A percentile compares a stretch with the other conserved stretches of the same genome.
phyloP scores from a whole-genome alignment of 2,113 vertebrate genomes.

The Xyliphius kryptos region DNA sequence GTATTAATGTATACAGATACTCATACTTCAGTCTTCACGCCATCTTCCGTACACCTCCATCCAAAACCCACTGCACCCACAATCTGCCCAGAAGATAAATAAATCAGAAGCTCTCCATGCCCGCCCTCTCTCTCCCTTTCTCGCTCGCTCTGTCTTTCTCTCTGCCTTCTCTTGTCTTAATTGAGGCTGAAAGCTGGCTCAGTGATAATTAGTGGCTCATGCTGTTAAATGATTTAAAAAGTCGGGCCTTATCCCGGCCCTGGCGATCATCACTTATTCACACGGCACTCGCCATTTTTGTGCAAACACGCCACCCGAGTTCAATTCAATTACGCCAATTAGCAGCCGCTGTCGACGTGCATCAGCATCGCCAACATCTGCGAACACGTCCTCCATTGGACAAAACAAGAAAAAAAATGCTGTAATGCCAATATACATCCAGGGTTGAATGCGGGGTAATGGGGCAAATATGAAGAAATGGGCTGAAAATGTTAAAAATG shows the following conservation, averaged over 20 bases:
- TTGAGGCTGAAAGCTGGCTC: slow-evolving; percentile 66
- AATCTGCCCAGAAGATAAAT: slow-evolving; percentile 68
- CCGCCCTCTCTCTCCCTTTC: too few species aligned
- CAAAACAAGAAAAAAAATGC: too few species aligned
- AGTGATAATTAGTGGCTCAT: slow-evolving; percentile 73
- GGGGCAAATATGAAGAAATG: too few species aligned
- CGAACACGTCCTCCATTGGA: background rate
- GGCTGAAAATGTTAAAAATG: too few species aligned
- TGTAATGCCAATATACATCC: too few species aligned
- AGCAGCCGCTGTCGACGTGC: slow-evolving; percentile 64
- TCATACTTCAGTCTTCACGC: too few species aligned
- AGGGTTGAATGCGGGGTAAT: too few species aligned
- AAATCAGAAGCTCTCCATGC: slow-evolving; percentile 54
- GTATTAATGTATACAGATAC: too few species aligned
- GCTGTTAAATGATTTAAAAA: slow-evolving; percentile 77
- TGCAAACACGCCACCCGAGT: slow-evolving; percentile 60
- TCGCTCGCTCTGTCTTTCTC: too few species aligned
- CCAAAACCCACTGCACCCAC: too few species aligned
- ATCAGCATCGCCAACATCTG: slow-evolving; percentile 54
- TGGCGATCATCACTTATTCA: slow-evolving; percentile 71
- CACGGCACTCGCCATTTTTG: slow-evolving; percentile 51
- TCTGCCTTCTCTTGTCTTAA: slow-evolving; percentile 63
- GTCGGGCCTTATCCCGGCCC: slow-evolving; percentile 59
- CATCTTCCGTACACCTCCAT: too few species aligned
- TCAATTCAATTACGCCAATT: slow-evolving; percentile 75